Percentiles rank a stretch among this genome's conserved stretches.
Evolutionary conservation across 1,140 invertebrate species (phyloP).

Genomic region (Ephestia elutella): DNA sequence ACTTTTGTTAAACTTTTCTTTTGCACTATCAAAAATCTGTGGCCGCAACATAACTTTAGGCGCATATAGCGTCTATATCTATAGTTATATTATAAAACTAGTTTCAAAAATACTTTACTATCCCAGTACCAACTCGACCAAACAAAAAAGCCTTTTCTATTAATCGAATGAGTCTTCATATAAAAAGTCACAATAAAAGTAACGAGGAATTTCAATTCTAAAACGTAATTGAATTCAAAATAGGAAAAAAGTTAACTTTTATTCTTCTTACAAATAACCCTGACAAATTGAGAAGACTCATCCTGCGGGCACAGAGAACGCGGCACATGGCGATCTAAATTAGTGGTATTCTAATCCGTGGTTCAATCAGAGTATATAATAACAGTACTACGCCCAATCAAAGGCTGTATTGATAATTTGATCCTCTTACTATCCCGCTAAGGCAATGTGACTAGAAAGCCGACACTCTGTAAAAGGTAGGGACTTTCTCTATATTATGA

Average conservation of each 20-base stretch:
- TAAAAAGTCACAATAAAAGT: background rate
- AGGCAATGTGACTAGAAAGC: constrained; percentile 38
- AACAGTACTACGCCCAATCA: constrained; percentile 19
- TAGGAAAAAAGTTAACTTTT: background rate
- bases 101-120: no score
- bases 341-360: constrained; percentile 4
- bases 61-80: no score
- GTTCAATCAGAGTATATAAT: constrained; percentile 20
- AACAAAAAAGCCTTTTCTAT: no score
- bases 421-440: constrained; percentile 38
- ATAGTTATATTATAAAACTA: no score
- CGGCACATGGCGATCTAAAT: background rate
- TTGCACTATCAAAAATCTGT: no score
- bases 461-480: constrained; percentile 35
- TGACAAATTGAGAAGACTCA: background rate
- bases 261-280: background rate
- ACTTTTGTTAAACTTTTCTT: no score
- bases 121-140: no score
- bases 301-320: background rate
- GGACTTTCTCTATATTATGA: constrained; percentile 23
- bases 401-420: constrained; percentile 36
- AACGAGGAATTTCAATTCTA: background rate
- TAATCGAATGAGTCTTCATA: no score
- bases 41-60: no score
- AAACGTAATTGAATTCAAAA: background rate